Conservation (phyloP, 2,888 invertebrate species). For the Pseudococcus jackbeardsleyi region DNA sequence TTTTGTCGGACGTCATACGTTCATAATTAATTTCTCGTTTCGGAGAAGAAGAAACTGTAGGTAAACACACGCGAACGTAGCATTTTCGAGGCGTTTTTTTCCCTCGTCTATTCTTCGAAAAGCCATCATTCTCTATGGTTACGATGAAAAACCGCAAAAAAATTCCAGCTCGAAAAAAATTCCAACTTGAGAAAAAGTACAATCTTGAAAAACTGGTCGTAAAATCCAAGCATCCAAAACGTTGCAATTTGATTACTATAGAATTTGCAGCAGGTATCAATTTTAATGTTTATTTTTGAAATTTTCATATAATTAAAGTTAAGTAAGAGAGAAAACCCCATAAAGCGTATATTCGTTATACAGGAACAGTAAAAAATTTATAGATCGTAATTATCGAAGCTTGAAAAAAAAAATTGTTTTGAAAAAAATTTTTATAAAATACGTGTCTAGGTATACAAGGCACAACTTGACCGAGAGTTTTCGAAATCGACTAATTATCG, state of each 20-base stretch:
- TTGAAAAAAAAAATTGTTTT: slow-evolving; percentile 23
- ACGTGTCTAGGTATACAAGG: not conserved
- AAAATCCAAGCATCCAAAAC: not conserved
- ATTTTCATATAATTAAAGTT: slow-evolving; percentile 2
- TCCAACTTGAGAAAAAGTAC: not conserved
- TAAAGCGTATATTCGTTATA: not conserved
- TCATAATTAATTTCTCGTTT: slow-evolving; percentile 14
- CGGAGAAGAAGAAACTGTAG: slow-evolving; percentile 27
- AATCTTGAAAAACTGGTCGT: not conserved
- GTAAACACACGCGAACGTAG: not conserved
- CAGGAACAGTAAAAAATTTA: not conserved
- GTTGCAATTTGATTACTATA: not conserved
- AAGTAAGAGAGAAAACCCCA: not conserved
- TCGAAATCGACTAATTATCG: slow-evolving; percentile 20
- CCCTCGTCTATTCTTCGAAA: not conserved
- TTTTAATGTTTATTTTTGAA: slow-evolving; percentile 1
- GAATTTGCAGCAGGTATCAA: not conserved
- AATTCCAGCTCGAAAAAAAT: not conserved
- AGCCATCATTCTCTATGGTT: not conserved
- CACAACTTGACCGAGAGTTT: slow-evolving; percentile 1
- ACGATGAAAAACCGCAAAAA: slow-evolving; percentile 5
- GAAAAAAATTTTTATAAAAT: not conserved
- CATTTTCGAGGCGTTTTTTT: not conserved
- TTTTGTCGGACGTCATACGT: not conserved
- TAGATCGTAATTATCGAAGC: slow-evolving; percentile 14